Evolutionary conservation across 2,888 invertebrate species (phyloP).

Genomic region (Agonum fuliginosum): DNA sequence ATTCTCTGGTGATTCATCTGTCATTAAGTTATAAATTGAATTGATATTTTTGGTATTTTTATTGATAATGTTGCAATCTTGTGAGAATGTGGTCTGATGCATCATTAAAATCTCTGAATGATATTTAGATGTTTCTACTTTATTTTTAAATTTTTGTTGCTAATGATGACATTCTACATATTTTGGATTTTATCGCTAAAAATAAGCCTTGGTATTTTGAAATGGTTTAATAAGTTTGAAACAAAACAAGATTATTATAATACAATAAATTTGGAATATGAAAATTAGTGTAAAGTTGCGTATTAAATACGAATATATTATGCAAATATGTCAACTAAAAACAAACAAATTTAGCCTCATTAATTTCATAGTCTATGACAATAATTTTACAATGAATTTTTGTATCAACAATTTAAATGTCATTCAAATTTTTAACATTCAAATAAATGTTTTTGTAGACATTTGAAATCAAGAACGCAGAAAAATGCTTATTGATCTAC

Average conservation of each 20-base stretch:
- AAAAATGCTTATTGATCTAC: too few species aligned
- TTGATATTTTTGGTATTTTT: background rate
- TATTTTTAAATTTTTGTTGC: background rate
- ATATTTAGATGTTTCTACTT: conserved; percentile 11
- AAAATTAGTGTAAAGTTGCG: background rate
- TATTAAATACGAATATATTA: background rate
- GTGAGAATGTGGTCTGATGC: conserved; percentile 1
- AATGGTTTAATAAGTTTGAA: background rate
- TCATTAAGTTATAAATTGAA: too few species aligned
- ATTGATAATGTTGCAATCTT: background rate
- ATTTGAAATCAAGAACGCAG: too few species aligned
- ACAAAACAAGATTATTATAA: conserved; percentile 9
- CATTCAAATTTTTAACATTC: too few species aligned
- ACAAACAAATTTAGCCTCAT: too few species aligned
- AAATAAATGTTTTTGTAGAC: too few species aligned
- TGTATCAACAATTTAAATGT: background rate
- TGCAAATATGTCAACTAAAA: background rate
- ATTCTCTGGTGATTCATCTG: conserved; percentile 5
- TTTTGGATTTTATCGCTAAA: conserved; percentile 15
- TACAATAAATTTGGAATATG: conserved; percentile 8
- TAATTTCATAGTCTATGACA: too few species aligned
- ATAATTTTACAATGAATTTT: too few species aligned
- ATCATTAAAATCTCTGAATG: conserved; percentile 11
- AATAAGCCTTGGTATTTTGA: conserved; percentile 13
- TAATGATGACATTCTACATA: conserved; percentile 16